Conservation (phyloP, 2,888 invertebrate genomes). For the Epinotia bilunana region DNA sequence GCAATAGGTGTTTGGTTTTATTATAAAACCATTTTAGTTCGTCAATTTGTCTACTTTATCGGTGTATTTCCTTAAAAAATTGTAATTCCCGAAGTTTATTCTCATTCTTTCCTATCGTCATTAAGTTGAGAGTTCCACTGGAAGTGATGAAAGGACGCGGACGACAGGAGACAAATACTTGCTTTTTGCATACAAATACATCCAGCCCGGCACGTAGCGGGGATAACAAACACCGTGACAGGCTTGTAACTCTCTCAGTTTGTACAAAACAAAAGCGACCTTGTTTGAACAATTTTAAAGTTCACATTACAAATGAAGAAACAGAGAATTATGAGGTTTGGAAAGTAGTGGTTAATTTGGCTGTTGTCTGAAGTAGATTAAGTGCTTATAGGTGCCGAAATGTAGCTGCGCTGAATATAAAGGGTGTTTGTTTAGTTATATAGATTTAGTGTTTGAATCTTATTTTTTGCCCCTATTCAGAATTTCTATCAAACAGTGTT, state of each 20-base stretch:
- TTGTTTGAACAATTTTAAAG: background rate
- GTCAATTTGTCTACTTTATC: too few relatives aligned
- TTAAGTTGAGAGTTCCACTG: constrained; percentile 18
- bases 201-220: constrained; percentile 31
- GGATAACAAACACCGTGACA: constrained; percentile 22
- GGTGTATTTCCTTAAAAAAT: background rate
- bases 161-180: constrained; percentile 43
- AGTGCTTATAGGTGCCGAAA: constrained; percentile 39
- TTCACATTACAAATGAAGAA: background rate
- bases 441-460: background rate
- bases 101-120: background rate
- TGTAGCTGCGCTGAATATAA: constrained; percentile 8
- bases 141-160: constrained; percentile 19
- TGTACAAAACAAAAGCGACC: constrained; percentile 2
- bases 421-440: constrained; percentile 17
- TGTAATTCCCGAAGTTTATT: background rate
- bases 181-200: constrained; percentile 44
- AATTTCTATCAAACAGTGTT: background rate
- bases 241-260: constrained; percentile 16
- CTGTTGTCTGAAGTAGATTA: constrained; percentile 35
- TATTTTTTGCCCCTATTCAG: background rate
- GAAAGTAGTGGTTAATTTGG: constrained; percentile 28
- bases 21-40: too few relatives aligned
- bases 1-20: too few relatives aligned
- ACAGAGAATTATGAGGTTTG: background rate